Evolutionary conservation across 2,888 invertebrate genomes (phyloP), one percentile per base, ranked within the genome.

Genomic region (Orthosia gothica): DNA sequence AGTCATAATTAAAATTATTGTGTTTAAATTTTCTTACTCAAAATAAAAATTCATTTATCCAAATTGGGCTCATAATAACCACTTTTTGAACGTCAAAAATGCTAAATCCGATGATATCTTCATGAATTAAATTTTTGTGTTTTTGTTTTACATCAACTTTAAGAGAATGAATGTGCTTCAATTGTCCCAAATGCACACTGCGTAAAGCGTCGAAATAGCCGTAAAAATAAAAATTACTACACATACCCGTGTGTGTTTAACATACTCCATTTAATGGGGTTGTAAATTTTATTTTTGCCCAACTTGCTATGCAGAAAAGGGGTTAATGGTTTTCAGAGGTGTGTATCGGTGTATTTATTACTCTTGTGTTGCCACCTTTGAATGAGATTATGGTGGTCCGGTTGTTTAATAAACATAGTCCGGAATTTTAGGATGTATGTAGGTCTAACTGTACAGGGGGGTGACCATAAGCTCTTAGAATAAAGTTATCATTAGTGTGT

Each of bases 271-370:
- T 65, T 82, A 84, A 84, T 82, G 74, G 70, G 50, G 80, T 50
- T 59, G 67, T 84, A 82, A 82, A 84, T 84, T 84, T 82, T 73
- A 72, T 79, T 82, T 83, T 82, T 73, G 45, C 76, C 50, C 76
- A 23, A 82, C 81, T 62, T 70, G 64, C 68, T 67, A 18, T 70
- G 69, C 58, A 65, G 55, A 81, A 83, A 77, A 32, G 62, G 70
- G 81, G 84, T 82, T 82, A 82, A 84, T 77, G 81, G 71, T 76
- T 83, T 79, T 62, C 40, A 58, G 65, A 67, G 72, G 58, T 61
- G 59, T 70, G 66, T 70, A 67, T 75, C 59, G 66, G 76, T 70
- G 55, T 77, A 73, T 81, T 83, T 80, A 83, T 81, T 74, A 45
- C 73, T 63, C 4, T 49, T 66, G 54, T 32, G 23, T 70, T 72